Percentiles rank a stretch among this genome's conserved stretches.
Conservation (phyloP, 2,113 vertebrate genomes). For the Epinephelus moara region DNA sequence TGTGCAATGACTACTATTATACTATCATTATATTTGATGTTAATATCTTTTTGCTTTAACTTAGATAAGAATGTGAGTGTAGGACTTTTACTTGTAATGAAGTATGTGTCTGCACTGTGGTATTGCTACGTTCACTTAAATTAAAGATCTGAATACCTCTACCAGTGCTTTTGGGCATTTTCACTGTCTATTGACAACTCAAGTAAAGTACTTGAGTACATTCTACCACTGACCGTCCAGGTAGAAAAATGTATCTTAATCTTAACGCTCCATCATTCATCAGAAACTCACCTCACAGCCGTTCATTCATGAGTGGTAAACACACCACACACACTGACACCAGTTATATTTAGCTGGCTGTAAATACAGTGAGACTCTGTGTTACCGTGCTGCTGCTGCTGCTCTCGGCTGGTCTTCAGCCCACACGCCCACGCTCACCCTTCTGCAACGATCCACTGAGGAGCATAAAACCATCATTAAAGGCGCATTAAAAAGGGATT, state of each 20-base stretch:
- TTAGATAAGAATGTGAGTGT: too few relatives aligned
- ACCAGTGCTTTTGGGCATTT: not conserved
- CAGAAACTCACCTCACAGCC: not conserved
- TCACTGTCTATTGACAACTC: not conserved
- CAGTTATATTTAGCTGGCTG: conserved; percentile 27
- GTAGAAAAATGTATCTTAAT: not conserved
- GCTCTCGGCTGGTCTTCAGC: conserved; percentile 13
- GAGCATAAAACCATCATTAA: conserved; percentile 58
- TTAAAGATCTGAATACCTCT: not conserved
- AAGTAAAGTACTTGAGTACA: too few relatives aligned
- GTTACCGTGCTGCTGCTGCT: not conserved
- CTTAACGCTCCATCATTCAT: conserved; percentile 2
- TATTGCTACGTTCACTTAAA: not conserved
- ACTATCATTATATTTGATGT: too few relatives aligned
- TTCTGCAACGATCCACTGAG: conserved; percentile 38
- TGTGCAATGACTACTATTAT: too few relatives aligned
- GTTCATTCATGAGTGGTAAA: conserved; percentile 39
- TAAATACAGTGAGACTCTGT: conserved; percentile 25
- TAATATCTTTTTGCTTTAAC: too few relatives aligned
- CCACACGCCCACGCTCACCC: conserved; percentile 33
- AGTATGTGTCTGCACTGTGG: too few relatives aligned
- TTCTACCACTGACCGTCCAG: not conserved
- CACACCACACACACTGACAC: not conserved
- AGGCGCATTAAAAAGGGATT: conserved; percentile 63
- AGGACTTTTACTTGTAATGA: too few relatives aligned